Evolutionary conservation across 2,113 vertebrate species (phyloP).

Genomic region (Pantherophis guttatus): DNA sequence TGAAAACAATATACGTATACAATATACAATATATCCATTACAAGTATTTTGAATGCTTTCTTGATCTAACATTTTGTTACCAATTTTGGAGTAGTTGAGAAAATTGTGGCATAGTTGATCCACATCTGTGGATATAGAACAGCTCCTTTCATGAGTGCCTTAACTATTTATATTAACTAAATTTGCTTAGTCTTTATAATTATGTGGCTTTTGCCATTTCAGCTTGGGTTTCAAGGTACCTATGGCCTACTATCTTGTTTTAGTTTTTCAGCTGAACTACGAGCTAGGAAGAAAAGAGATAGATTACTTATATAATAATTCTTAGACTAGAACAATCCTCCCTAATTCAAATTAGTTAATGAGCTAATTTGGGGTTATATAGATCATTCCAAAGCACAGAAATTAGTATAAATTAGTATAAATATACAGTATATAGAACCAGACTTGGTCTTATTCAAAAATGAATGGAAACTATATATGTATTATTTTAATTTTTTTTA

Average conservation of each 20-base stretch:
- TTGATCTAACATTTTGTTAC: not conserved
- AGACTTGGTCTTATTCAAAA: not conserved
- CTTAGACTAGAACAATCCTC: not conserved
- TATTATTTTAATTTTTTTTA: conserved; percentile 63
- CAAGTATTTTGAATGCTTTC: not conserved
- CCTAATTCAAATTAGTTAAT: not conserved
- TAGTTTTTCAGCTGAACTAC: not conserved
- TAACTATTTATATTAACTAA: not conserved
- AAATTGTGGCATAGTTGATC: not conserved
- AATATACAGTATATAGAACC: not conserved
- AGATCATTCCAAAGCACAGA: not conserved
- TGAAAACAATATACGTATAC: too few relatives aligned
- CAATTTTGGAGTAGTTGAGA: not conserved
- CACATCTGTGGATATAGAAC: not conserved
- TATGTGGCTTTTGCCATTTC: not conserved
- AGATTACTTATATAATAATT: not conserved
- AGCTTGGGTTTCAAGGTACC: not conserved
- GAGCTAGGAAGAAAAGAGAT: not conserved
- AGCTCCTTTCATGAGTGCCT: not conserved
- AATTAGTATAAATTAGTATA: not conserved
- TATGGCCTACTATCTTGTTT: not conserved
- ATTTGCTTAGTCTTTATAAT: not conserved
- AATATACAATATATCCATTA: not conserved
- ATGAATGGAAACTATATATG: not conserved
- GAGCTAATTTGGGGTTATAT: not conserved